Base-by-base conservation (phyloP, 2,888 invertebrate species). In the Venusia cambrica region DNA sequence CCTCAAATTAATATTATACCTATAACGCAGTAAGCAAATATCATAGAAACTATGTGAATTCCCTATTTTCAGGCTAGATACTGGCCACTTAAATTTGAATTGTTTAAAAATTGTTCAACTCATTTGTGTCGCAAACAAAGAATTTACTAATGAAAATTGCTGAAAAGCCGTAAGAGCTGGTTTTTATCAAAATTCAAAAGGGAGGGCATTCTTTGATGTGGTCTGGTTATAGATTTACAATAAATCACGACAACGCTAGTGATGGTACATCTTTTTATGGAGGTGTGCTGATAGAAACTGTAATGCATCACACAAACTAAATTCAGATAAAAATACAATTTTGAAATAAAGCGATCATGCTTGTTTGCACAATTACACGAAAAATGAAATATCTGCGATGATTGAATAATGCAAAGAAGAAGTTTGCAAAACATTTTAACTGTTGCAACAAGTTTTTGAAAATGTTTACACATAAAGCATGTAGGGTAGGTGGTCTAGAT, bases 381-480 rank as follows among this genome's bases (percentile, higher is more conserved):
- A 17, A 17, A 17, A 17, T 17, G 7, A 17, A 17, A 17, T 17
- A 17, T 17, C 17, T 17, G 17, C 17, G 17, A 27, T 27, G 17
- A 27, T 11, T 4, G 17, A 27, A 17, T 15, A 26, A 9, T 26
- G 16, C 26, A 17, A 26, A 26, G 17, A 8, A 9, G 16, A 26
- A 26, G 27, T 27, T 11, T 17, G 27, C 6, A 17, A 27, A 17
- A 17, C 17, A 17, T 27, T 27, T 6, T 17, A 17, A 17, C 16
- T 17, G 10, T 10, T 17, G 16, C 27, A 27, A 27, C 10, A 27
- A 11, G 15, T 27, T 27, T 17, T 27, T 27, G 17, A 27, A 16
- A 27, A 27, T 27, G 27, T 27, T 16, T 27, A 27, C 17, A 27
- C 17, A 17, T 10, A 27, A 5, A 27, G 7, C 27, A 27, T n/a